These are phyloP conservation scores for Drosophila acutilabella DNA, from an alignment of 2,888 invertebrate species.

Conservation along the genomic window DNA sequence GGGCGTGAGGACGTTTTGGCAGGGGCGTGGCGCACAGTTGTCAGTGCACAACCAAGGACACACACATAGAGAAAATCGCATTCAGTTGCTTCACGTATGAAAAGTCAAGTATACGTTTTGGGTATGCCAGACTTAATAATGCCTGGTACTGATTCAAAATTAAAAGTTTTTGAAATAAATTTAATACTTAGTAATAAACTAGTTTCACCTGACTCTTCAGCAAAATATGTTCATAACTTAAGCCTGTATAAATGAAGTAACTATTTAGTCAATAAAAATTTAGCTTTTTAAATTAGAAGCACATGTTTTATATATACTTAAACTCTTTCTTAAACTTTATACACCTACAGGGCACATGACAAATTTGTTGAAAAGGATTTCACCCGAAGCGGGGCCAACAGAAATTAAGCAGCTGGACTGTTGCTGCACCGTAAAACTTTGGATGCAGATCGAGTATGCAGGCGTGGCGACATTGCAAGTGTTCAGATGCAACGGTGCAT, in stretches of 20 bases:
- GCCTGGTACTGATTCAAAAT: not conserved
- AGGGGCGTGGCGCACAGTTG: slow-evolving; percentile 33
- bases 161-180: not conserved
- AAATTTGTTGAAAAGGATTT: not conserved
- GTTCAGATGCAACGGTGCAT: slow-evolving; percentile 73
- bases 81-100: slow-evolving; percentile 10
- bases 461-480: slow-evolving; percentile 55
- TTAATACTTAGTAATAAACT: not conserved
- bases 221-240: too few relatives aligned
- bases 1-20: slow-evolving; percentile 28
- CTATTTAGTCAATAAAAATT: too few relatives aligned
- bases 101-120: slow-evolving; percentile 2
- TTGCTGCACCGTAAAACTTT: slow-evolving; percentile 26
- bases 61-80: slow-evolving; percentile 1
- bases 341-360: slow-evolving; percentile 5
- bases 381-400: slow-evolving; percentile 12
- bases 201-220: too few relatives aligned
- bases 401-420: slow-evolving; percentile 44
- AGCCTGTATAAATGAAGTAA: too few relatives aligned
- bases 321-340: too few relatives aligned
- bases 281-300: too few relatives aligned
- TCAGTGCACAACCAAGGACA: slow-evolving; percentile 47
- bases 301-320: too few relatives aligned
- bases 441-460: slow-evolving; percentile 45
- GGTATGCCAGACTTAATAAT: not conserved